Conservation (phyloP, 2,113 vertebrate genomes). For the Xyrauchen texanus region DNA sequence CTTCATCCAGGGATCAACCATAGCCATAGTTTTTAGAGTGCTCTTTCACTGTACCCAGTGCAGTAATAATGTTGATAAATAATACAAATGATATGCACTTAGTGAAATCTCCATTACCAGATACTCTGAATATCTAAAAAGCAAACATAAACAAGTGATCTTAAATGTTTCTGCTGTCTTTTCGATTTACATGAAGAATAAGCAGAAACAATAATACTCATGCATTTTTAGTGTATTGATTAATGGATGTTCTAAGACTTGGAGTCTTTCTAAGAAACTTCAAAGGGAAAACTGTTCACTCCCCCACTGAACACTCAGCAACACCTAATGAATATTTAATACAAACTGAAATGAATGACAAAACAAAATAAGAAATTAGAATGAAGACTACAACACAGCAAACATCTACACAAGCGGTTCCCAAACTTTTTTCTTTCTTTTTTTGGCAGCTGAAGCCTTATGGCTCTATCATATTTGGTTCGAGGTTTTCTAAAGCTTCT, state of each 20-base stretch:
- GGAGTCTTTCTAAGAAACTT: neutral
- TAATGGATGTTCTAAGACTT: conserved; percentile 27
- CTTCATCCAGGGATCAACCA: conserved; percentile 40
- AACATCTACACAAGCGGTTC: neutral
- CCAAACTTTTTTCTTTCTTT: neutral
- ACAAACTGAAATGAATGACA: conserved; percentile 4
- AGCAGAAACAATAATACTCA: conserved; percentile 6
- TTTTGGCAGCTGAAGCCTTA: too few species aligned
- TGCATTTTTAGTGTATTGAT: conserved; percentile 31
- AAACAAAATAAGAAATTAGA: neutral
- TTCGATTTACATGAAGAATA: conserved; percentile 12
- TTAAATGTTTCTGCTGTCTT: neutral
- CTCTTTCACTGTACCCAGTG: conserved; percentile 27
- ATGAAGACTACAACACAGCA: neutral
- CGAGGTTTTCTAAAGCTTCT: too few species aligned
- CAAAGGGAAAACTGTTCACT: conserved; percentile 7
- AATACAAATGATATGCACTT: conserved; percentile 36
- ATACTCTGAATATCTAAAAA: conserved; percentile 6
- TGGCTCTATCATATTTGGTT: too few species aligned
- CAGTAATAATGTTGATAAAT: conserved; percentile 40
- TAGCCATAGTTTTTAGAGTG: conserved; percentile 26
- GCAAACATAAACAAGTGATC: conserved; percentile 25
- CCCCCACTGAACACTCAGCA: neutral
- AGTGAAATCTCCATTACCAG: conserved; percentile 7
- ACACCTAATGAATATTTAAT: conserved; percentile 16